phyloP scores from a whole-genome alignment of 2,888 invertebrate genomes.

The Chloroclysta siterata region DNA sequence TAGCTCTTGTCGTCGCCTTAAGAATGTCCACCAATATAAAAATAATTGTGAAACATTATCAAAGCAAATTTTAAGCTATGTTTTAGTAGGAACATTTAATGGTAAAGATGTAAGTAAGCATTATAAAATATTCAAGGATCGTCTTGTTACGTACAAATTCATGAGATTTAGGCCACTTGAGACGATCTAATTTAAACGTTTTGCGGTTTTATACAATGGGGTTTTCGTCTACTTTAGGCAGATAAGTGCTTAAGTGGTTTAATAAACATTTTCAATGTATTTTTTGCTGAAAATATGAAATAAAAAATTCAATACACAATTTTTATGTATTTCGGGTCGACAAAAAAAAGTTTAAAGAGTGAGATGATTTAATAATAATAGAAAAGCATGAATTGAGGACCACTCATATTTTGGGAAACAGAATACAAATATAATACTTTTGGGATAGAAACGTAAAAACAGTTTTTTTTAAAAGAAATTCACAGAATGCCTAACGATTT shows the following conservation, averaged over 20 bases:
- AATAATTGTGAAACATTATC: no score
- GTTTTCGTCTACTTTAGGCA: background rate
- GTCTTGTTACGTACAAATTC: background rate
- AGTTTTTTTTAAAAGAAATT: no score
- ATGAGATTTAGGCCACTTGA: background rate
- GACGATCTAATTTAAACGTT: background rate
- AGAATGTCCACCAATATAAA: no score
- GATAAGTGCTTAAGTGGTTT: background rate
- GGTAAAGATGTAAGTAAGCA: background rate
- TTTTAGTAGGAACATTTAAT: background rate
- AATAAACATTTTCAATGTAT: background rate
- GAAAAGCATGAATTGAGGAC: no score
- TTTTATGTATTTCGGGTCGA: background rate
- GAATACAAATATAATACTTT: no score
- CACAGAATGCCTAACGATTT: no score
- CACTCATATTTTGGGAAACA: no score
- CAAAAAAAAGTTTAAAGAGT: no score
- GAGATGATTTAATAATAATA: no score
- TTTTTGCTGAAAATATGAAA: background rate
- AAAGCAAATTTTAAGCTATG: no score
- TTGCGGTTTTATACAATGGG: background rate
- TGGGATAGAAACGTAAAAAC: no score
- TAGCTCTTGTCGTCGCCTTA: no score
- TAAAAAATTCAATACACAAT: background rate
- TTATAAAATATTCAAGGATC: background rate